Evolutionary conservation across 2,797 vertebrate species (phyloP), one percentile per base, ranked within the genome.

Genomic region (Enteromius paludinosus): DNA sequence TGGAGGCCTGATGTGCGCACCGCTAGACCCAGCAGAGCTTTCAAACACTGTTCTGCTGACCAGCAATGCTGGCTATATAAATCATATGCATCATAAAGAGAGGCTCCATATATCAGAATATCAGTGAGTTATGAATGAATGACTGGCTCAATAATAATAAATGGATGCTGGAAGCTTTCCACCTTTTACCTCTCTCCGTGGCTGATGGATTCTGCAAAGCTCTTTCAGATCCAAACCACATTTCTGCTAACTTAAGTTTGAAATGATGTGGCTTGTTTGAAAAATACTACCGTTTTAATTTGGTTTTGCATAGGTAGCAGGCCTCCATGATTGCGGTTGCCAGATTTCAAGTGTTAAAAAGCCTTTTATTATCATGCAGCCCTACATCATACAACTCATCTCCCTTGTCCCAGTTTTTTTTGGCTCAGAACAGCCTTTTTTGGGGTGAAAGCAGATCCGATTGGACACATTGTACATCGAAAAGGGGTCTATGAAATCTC

Each of bases 81-180:
- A 56, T 74, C 30, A 54, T 4, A 54, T 73, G 30, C 47, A n/a
- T 73, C 45, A 56, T 10, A 74, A 5, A 56, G 7, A 17, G 33
- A 23, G 71, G 33, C 20, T 56, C 6, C 71, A 56, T 74, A 25
- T 17, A 56, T 74, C 49, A 73, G 12, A 38, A 38, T 15, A 23
- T 56, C 71, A 38, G 23, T n/a, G 28, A 72, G 30, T 74, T 56
- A 38, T 74, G 11, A 73, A 74, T 74, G 20, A 74, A 38, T 25
- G 52, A n/a, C 49, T 59, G 33, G 33, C 72, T 59, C n/a, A 23
- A 25, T 74, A 74, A 23, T 25, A 38, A 56, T 74, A 14, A 59
- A 56, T 41, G 33, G 33, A 41, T 59, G 33, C 23, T 74, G 72
- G 33, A 35, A 25, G 52, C 2, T 0, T 74, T 59, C 7, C 52